Percentiles rank a stretch among this genome's conserved stretches.
Conservation (phyloP, 2,888 invertebrate genomes). For the Sminthurinus aureus region DNA sequence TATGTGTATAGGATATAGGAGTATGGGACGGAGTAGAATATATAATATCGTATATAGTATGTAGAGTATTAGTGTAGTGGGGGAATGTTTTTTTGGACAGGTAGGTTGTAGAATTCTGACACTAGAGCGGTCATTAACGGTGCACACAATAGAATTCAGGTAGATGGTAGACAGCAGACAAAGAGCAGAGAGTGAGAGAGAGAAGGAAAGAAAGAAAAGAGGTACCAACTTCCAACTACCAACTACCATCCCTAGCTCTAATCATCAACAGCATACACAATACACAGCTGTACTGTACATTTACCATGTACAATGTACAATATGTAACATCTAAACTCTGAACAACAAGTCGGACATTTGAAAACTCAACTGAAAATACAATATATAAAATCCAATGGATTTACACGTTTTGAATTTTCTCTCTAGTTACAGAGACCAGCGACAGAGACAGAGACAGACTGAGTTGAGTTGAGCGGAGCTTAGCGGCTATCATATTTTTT, state of each 20-base stretch:
- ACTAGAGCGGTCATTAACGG: constrained; percentile 39
- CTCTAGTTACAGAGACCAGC: no score
- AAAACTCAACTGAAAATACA: neutral
- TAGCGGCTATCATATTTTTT: neutral
- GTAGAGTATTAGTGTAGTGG: neutral
- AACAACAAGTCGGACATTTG: neutral
- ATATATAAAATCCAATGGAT: neutral
- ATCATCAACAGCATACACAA: neutral
- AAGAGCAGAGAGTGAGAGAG: neutral
- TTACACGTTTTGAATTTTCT: no score
- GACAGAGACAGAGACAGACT: no score
- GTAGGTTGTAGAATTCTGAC: constrained; percentile 37
- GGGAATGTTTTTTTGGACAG: constrained; percentile 17
- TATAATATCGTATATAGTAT: no score
- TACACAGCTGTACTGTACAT: neutral
- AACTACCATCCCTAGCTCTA: no score
- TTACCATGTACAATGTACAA: no score
- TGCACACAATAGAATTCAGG: constrained; percentile 9
- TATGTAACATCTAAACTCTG: no score
- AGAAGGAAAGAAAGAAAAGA: neutral
- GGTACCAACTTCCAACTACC: neutral
- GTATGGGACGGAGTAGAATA: no score
- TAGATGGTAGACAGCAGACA: neutral
- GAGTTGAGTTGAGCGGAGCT: neutral
- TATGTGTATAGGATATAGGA: no score